Evolutionary conservation across 1,140 invertebrate genomes (phyloP).

Genomic region (Monomorium pharaonis): DNA sequence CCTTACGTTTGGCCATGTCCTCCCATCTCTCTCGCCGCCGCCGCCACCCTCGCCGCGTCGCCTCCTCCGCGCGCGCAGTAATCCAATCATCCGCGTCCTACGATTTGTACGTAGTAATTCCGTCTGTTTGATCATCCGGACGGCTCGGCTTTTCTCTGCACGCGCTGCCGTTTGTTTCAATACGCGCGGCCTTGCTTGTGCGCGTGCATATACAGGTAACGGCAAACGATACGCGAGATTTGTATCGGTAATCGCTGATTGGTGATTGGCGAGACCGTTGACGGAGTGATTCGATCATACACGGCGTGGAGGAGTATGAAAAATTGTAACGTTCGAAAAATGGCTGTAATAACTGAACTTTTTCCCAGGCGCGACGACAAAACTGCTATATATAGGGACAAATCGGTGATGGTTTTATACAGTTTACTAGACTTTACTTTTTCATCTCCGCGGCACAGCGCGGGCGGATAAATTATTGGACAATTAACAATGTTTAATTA

Average conservation of each 20-base stretch:
- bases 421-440: background rate
- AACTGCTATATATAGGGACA: background rate
- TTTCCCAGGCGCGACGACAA: background rate
- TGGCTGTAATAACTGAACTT: background rate
- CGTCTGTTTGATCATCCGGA: conserved; percentile 66
- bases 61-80: conserved; percentile 65
- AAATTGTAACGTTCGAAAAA: conserved; percentile 11
- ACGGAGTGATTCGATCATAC: background rate
- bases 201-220: background rate
- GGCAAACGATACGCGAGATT: conserved; percentile 34
- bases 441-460: background rate
- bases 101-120: conserved; percentile 75
- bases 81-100: conserved; percentile 75
- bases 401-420: background rate
- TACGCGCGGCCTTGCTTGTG: conserved; percentile 23
- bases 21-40: conserved; percentile 13
- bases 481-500: background rate
- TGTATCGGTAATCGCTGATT: conserved; percentile 40
- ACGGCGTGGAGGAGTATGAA: background rate
- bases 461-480: background rate
- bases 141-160: conserved; percentile 60
- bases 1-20: background rate
- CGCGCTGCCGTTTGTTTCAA: conserved; percentile 50
- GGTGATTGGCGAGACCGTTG: conserved; percentile 18
- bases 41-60: conserved; percentile 45